Base-by-base conservation (phyloP, 1,140 invertebrate genomes). In the Penaeus japonicus region DNA sequence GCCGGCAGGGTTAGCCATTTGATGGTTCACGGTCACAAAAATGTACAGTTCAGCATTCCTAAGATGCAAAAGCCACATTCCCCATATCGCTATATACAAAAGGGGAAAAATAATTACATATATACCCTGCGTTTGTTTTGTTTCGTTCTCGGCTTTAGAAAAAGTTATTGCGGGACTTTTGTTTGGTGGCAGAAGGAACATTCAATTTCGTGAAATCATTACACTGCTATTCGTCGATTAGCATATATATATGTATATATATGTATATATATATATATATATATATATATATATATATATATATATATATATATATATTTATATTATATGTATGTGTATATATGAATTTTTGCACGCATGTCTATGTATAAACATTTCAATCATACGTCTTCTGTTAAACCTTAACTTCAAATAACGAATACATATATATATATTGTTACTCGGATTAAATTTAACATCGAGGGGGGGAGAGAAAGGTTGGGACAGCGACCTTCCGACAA, bases 241-340 rank as follows among this genome's bases (percentile, higher is more conserved):
- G 17, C 5, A 24, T 32, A 17, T 20, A 32, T 20, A 0, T 24
- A 32, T 32, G 27, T 24, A 24, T 15, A 73, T n/a, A 73, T n/a
- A 73, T n/a, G 32, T n/a, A 73, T n/a, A 73, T n/a, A 73, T n/a
- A 73, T n/a, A 73, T n/a, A 73, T n/a, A 73, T n/a, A 73, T n/a
- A 73, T n/a, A 73, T 65, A 65, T 65, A 65, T 65, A 15, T 65
- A 65, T 65, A 65, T 15, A 65, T 15, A 65, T 18, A 65, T 18
- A 65, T 18, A 65, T 18, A 65, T 7, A 65, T 65, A 65, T 7
- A 65, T 7, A 65, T 27, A 73, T 27, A 24, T 27, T 15, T 27
- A 73, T 73, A 73, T 73, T 73, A 73, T 73, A 73, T 73, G 27
- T 73, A 73, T 73, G 18, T 73, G 4, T 73, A 73, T 73, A 73